These are phyloP conservation scores for Coccyzus lansbergi DNA, from an alignment of 2,797 vertebrate species.

Conservation along the genomic window DNA sequence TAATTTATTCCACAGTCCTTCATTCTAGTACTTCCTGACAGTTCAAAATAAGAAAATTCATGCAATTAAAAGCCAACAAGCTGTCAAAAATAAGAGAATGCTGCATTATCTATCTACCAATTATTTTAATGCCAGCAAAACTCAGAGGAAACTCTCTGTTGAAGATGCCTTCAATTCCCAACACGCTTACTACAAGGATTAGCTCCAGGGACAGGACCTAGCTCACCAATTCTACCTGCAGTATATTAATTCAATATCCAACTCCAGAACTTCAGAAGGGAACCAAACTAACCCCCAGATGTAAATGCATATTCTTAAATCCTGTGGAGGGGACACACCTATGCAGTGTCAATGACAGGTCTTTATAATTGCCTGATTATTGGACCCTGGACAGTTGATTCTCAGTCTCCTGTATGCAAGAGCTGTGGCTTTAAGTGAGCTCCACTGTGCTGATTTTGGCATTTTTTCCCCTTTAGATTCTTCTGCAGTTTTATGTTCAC, in stretches of 20 bases:
- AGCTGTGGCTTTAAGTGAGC: not conserved
- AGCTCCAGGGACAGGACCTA: not conserved
- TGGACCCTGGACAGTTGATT: not conserved
- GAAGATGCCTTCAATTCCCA: not conserved
- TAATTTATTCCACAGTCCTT: not conserved
- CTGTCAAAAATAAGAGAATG: not conserved
- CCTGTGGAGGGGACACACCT: not conserved
- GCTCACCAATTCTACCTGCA: not conserved
- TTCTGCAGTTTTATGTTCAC: conserved; percentile 39
- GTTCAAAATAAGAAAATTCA: not conserved
- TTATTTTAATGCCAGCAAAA: not conserved
- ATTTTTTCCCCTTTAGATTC: conserved; percentile 22
- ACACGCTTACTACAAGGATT: not conserved
- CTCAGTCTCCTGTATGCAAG: not conserved
- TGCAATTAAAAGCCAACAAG: not conserved
- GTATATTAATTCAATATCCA: not conserved
- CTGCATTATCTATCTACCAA: not conserved
- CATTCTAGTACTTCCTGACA: not conserved
- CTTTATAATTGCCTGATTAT: not conserved
- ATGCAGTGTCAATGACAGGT: not conserved
- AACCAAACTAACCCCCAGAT: not conserved
- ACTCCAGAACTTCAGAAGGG: not conserved
- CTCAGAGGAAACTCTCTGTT: not conserved
- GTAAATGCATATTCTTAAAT: not conserved
- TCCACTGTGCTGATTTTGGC: conserved; percentile 23